Conservation (phyloP, 1,140 invertebrate genomes). For the Paracyclopina nana region DNA sequence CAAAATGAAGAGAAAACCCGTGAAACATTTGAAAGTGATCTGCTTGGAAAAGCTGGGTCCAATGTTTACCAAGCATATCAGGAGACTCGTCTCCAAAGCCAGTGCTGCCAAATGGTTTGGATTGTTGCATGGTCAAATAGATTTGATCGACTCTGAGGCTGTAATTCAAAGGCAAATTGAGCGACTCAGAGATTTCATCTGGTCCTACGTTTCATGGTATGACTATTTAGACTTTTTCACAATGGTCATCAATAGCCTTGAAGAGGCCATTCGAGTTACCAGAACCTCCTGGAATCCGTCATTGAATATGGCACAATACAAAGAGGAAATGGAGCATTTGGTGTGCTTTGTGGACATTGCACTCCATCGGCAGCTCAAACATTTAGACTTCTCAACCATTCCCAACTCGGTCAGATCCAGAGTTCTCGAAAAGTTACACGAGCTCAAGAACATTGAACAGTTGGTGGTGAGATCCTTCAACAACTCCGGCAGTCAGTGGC, state of each 20-base stretch:
- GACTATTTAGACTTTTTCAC: neutral
- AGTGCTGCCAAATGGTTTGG: neutral
- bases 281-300: neutral
- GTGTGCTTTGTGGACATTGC: neutral
- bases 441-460: neutral
- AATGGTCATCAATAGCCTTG: neutral
- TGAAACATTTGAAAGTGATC: too few species aligned
- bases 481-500: neutral
- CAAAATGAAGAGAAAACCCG: too few species aligned
- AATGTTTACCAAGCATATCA: constrained; percentile 9
- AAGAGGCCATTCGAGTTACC: neutral
- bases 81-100: neutral
- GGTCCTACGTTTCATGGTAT: neutral
- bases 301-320: neutral
- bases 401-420: neutral
- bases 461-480: neutral
- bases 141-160: neutral
- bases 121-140: neutral
- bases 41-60: too few species aligned
- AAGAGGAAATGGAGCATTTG: neutral
- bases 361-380: neutral
- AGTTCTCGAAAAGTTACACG: neutral
- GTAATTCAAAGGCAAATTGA: neutral
- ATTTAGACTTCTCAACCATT: neutral
- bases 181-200: neutral